Conservation (phyloP, 1,140 invertebrate species). For the Aphis gossypii region DNA sequence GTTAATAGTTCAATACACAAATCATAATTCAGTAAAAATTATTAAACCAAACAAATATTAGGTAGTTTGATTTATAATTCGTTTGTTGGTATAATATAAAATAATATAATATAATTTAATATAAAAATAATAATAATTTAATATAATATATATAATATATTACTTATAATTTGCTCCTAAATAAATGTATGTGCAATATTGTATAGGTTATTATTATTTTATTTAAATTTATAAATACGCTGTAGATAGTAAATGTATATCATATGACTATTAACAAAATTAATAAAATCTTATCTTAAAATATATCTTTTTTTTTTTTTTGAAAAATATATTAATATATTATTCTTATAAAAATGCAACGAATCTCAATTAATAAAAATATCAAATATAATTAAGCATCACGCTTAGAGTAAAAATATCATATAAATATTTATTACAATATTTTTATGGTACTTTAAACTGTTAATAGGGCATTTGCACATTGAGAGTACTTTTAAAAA, state of each 20-base stretch:
- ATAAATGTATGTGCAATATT: too few species aligned
- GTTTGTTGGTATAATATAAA: background rate
- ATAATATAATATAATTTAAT: too few species aligned
- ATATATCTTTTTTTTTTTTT: background rate
- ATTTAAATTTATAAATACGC: background rate
- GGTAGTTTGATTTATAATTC: background rate
- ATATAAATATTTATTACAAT: background rate
- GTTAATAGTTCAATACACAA: background rate
- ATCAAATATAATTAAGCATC: conserved; percentile 8
- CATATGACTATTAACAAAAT: background rate
- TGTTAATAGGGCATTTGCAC: background rate
- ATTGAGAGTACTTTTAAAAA: background rate
- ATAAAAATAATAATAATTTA: too few species aligned
- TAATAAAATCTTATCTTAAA: background rate
- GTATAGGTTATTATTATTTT: too few species aligned
- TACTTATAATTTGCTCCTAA: too few species aligned
- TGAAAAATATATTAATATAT: background rate
- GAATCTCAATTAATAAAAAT: background rate
- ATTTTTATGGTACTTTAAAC: background rate
- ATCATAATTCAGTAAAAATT: background rate
- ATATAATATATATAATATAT: too few species aligned
- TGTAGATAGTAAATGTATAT: background rate
- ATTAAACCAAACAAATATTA: background rate
- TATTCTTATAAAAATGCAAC: background rate
- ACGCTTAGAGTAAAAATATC: background rate